phyloP scores from a whole-genome alignment of 2,888 invertebrate species.

The Tridacna gigas region DNA sequence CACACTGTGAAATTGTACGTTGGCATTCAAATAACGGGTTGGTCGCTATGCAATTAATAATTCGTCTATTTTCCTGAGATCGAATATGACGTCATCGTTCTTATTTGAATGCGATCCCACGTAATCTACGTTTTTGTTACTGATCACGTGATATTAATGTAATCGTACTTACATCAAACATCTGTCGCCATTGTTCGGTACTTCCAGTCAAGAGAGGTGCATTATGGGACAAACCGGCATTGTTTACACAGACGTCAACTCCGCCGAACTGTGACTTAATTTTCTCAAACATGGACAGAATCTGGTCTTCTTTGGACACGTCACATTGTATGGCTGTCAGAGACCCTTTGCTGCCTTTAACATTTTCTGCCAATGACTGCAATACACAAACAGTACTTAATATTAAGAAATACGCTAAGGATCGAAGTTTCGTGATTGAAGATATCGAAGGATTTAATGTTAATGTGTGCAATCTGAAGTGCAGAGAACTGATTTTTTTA shows the following conservation, averaged over 20 bases:
- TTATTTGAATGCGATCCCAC: too few species aligned
- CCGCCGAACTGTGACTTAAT: constrained; percentile 83
- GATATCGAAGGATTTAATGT: too few species aligned
- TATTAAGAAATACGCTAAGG: too few species aligned
- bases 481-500: too few species aligned
- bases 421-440: too few species aligned
- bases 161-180: constrained; percentile 77
- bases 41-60: too few species aligned
- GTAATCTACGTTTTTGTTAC: too few species aligned
- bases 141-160: not conserved
- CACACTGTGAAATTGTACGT: too few species aligned
- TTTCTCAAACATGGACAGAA: constrained; percentile 2
- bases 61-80: too few species aligned
- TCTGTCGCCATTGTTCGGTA: constrained; percentile 76
- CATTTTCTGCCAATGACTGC: constrained; percentile 57
- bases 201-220: constrained; percentile 81
- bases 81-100: too few species aligned
- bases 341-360: constrained; percentile 67
- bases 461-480: too few species aligned
- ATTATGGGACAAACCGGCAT: constrained; percentile 86
- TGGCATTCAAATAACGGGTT: too few species aligned
- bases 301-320: constrained; percentile 86
- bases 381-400: constrained; percentile 12
- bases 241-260: constrained; percentile 88
- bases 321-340: constrained; percentile 85